Percentiles rank a stretch among this genome's conserved stretches.
Conservation (phyloP, 2,888 invertebrate genomes). For the Pandemis corylana region DNA sequence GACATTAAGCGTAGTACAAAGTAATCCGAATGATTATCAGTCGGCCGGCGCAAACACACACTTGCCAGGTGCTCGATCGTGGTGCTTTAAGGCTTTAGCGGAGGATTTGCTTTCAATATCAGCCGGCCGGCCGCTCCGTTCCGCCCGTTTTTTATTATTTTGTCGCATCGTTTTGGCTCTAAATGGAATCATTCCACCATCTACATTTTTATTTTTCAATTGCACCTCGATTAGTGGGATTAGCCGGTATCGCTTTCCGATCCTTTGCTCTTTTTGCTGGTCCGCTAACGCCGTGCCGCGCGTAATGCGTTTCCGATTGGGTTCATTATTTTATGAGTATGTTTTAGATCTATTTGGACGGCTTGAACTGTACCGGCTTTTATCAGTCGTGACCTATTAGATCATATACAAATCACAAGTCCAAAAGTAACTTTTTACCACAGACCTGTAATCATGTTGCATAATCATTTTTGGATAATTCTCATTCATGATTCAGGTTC, state of each 20-base stretch:
- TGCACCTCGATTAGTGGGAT: slow-evolving; percentile 84
- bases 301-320: slow-evolving; percentile 73
- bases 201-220: slow-evolving; percentile 86
- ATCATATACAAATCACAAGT: too few species aligned
- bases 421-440: too few species aligned
- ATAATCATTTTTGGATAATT: too few species aligned
- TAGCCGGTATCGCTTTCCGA: slow-evolving; percentile 83
- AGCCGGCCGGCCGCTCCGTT: slow-evolving; percentile 79
- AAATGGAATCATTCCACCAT: slow-evolving; percentile 85
- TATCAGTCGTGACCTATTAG: too few species aligned
- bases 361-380: too few species aligned
- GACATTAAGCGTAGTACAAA: slow-evolving; percentile 53
- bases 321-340: slow-evolving; percentile 55
- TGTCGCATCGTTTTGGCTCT: slow-evolving; percentile 84
- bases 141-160: slow-evolving; percentile 83
- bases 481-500: too few species aligned
- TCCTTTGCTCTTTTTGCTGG: slow-evolving; percentile 81
- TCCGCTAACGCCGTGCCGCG: slow-evolving; percentile 67
- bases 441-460: too few species aligned
- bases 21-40: slow-evolving; percentile 83
- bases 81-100: slow-evolving; percentile 84
- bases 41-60: slow-evolving; percentile 70
- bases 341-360: too few species aligned
- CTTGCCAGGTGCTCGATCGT: slow-evolving; percentile 83
- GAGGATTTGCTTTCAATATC: slow-evolving; percentile 86